Evolutionary conservation across 2,113 vertebrate genomes (phyloP).

Genomic region (Amazona vittata): DNA sequence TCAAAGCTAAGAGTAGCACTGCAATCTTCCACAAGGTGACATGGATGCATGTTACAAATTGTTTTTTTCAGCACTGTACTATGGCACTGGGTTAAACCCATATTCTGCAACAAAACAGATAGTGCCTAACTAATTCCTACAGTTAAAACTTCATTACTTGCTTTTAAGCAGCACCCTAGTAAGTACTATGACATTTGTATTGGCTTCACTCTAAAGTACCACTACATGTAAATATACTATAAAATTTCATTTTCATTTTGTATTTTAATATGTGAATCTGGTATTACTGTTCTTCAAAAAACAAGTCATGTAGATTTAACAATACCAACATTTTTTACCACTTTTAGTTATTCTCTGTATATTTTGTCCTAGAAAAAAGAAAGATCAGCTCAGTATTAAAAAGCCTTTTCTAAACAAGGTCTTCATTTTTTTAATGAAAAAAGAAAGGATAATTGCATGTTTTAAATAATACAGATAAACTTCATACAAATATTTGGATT

Average conservation of each 20-base stretch:
- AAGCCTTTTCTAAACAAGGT: neutral
- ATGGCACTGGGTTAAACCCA: neutral
- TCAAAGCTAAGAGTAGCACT: neutral
- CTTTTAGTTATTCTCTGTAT: neutral
- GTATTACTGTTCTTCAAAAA: neutral
- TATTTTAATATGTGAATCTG: neutral
- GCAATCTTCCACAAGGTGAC: neutral
- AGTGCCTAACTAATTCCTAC: neutral
- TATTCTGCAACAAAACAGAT: neutral
- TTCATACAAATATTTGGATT: neutral
- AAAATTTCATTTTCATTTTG: neutral
- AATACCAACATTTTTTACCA: neutral
- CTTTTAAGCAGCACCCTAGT: neutral
- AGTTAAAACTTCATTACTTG: neutral
- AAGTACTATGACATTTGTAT: neutral
- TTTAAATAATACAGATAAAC: neutral
- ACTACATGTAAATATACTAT: neutral
- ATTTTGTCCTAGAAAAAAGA: neutral
- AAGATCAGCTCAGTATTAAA: neutral
- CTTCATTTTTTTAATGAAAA: neutral
- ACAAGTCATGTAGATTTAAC: neutral
- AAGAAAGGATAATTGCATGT: neutral
- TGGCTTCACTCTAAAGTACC: neutral
- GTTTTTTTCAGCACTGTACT: fast-evolving
- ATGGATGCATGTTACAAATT: neutral